Base-by-base conservation (phyloP, 53 echinoderm and acorn worm genomes). In the Paelopatides confundens region DNA sequence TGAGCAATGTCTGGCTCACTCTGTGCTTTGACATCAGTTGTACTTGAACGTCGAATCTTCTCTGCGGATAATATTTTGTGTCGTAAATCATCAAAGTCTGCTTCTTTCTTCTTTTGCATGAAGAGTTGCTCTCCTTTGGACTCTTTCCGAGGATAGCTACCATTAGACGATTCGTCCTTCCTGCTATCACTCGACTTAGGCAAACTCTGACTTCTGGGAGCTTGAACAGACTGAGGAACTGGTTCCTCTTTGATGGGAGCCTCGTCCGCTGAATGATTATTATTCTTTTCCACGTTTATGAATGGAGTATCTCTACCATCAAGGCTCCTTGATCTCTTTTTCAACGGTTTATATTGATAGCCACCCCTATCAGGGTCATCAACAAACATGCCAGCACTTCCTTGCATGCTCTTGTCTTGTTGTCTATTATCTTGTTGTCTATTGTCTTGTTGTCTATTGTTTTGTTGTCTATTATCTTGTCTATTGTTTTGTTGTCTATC, bases 61-160 rank as follows among this genome's bases (percentile, higher is more conserved):
- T 74, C 58, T n/a, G 81, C 71, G 0, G 54, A 40, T 6, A 93
- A 21, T 33, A 90, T 90, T 27, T 71, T 87, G 33, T 90, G 50
- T 77, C 89, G 81, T 52, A 82, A 62, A 67, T 93, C 85, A 13
- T 87, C 87, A 14, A 85, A 76, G 40, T 83, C 87, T 35, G 90
- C 77, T 58, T 93, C 90, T 53, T 84, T 76, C 85, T 84, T 90
- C 62, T 87, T 93, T 82, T 90, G 87, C 29, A 87, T 58, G 48
- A 93, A 93, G 17, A 93, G 87, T 32, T 87, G 71, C 15, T 87
- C 90, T 28, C 93, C 93, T 39, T 82, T 85, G 3, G 90, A 93
- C 65, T 37, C 54, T 31, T 82, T 69, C 49, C 71, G 65, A 49
- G 78, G 30, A 50, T 63, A 31, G 1, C 9, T 46, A 35, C 66